These are phyloP conservation scores for Steinernema khuongi DNA, from an alignment of 1,140 invertebrate genomes.

Conservation along the genomic window DNA sequence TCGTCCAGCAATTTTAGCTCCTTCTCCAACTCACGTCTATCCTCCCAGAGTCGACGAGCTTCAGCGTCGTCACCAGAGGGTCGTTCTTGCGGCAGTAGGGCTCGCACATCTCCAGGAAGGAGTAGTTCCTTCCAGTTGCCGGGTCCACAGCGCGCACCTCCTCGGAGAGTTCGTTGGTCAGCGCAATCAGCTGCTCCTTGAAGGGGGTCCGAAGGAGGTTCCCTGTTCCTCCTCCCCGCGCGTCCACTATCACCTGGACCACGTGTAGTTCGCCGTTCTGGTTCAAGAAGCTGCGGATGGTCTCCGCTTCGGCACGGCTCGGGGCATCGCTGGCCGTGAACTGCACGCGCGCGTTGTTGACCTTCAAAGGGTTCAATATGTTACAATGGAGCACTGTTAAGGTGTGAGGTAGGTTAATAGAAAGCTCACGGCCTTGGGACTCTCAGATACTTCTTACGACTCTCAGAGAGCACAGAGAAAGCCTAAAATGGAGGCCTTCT, in stretches of 20 bases:
- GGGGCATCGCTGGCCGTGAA: slow-evolving; percentile 36
- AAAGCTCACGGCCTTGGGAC: too few species aligned
- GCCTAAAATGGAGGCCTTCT: too few species aligned
- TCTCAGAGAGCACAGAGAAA: too few species aligned
- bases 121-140: slow-evolving; percentile 13
- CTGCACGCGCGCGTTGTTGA: slow-evolving; percentile 36
- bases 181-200: slow-evolving; percentile 20
- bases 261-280: slow-evolving; percentile 38
- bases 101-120: slow-evolving; percentile 37
- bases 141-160: neutral
- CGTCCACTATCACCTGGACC: slow-evolving; percentile 30
- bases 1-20: neutral
- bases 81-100: slow-evolving; percentile 42
- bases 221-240: slow-evolving; percentile 11
- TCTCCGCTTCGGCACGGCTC: slow-evolving; percentile 27
- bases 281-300: slow-evolving; percentile 30
- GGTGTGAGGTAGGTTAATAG: too few species aligned
- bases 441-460: too few species aligned
- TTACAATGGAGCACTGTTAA: too few species aligned
- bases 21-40: neutral
- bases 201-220: slow-evolving; percentile 21
- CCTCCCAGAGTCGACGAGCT: slow-evolving; percentile 18
- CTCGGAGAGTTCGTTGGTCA: slow-evolving; percentile 26
- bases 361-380: slow-evolving; percentile 34
- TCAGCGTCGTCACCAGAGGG: slow-evolving; percentile 29